Conservation (phyloP, 2,113 vertebrate genomes). For the Eleginops maclovinus region DNA sequence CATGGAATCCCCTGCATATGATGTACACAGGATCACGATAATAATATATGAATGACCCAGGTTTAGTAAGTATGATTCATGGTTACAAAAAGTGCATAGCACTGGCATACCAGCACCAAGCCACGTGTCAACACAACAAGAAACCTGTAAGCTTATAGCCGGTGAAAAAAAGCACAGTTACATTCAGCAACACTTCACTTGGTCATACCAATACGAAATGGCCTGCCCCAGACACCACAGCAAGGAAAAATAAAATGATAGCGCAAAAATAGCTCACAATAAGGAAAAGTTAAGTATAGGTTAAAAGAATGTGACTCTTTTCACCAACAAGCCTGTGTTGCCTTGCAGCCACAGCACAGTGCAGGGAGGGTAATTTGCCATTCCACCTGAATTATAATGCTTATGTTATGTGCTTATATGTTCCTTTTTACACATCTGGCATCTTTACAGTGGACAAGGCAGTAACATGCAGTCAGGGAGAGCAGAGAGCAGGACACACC, state of each 20-base stretch:
- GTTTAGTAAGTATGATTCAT: constrained; percentile 43
- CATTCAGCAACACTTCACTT: constrained; percentile 65
- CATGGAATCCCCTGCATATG: constrained; percentile 38
- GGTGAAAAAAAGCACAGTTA: constrained; percentile 75
- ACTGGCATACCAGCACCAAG: constrained; percentile 90
- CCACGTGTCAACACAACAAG: constrained; percentile 80
- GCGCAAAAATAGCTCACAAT: constrained; percentile 59
- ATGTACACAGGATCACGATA: constrained; percentile 67
- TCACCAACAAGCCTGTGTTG: constrained; percentile 87
- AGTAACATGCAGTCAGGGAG: constrained; percentile 88
- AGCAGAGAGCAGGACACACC: constrained; percentile 90
- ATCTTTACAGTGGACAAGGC: constrained; percentile 65
- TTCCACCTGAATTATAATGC: constrained; percentile 73
- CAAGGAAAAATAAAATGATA: constrained; percentile 65
- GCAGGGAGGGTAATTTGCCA: constrained; percentile 75
- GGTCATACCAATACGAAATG: constrained; percentile 77
- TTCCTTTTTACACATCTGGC: constrained; percentile 53
- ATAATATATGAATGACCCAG: constrained; percentile 81
- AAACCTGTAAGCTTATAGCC: constrained; percentile 83
- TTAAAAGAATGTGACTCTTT: constrained; percentile 75
- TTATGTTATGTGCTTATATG: constrained; percentile 63
- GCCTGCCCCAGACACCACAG: constrained; percentile 77
- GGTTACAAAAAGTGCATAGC: constrained; percentile 73
- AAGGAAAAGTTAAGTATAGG: constrained; percentile 45
- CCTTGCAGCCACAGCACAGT: constrained; percentile 85